phyloP scores from a whole-genome alignment of 2,113 vertebrate species.

The Elephas maximus region DNA sequence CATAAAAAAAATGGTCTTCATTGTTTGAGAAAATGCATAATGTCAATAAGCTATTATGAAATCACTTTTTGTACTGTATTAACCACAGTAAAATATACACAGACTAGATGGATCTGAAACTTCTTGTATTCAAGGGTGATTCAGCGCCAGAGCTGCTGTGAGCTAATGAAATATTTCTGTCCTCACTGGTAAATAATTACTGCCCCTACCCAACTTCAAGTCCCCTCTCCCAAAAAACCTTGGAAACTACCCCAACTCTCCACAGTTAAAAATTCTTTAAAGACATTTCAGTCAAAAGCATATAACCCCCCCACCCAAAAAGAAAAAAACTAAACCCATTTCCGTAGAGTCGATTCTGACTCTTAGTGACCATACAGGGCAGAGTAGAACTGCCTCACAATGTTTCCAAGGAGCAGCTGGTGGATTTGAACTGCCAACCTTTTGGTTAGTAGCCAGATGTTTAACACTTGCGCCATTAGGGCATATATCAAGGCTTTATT shows the following conservation, averaged over 20 bases:
- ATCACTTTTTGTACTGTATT: slow-evolving; percentile 24
- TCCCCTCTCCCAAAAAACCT: neutral
- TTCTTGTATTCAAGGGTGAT: neutral
- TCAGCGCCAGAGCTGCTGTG: slow-evolving; percentile 25
- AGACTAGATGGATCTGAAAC: slow-evolving; percentile 26
- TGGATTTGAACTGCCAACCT: no score
- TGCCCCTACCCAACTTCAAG: neutral
- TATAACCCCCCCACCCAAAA: no score
- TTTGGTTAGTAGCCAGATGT: no score
- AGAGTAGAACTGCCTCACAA: no score
- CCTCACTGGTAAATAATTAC: neutral
- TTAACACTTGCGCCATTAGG: no score
- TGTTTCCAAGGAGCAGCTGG: no score
- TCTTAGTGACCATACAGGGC: no score
- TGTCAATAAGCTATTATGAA: slow-evolving; percentile 32
- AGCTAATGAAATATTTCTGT: neutral
- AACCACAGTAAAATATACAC: slow-evolving; percentile 42
- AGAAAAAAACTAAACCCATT: no score
- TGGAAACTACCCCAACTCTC: neutral
- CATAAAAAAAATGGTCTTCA: neutral
- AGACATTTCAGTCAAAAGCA: neutral
- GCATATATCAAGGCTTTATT: neutral
- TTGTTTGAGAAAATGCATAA: slow-evolving; percentile 45
- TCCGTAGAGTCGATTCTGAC: no score
- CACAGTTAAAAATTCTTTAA: neutral